A percentile compares a stretch with the other conserved stretches of the same genome.
These are phyloP conservation scores for Atta cephalotes DNA, from an alignment of 1,140 invertebrate species.

Conservation along the genomic window DNA sequence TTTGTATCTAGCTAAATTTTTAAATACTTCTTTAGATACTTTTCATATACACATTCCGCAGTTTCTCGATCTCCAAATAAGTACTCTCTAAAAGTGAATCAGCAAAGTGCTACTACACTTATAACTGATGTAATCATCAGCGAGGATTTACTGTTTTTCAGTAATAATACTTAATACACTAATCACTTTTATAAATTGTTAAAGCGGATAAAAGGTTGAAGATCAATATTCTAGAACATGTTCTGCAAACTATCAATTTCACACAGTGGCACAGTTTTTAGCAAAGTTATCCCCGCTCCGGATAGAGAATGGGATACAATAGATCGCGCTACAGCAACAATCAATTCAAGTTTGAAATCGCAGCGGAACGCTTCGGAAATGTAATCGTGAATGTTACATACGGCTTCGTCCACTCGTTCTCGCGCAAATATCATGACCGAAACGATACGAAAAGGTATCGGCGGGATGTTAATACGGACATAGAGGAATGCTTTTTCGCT, in stretches of 20 bases:
- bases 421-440: slow-evolving; percentile 27
- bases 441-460: slow-evolving; percentile 9
- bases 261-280: slow-evolving; percentile 50
- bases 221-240: slow-evolving; percentile 2
- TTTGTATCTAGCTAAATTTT: too few species aligned
- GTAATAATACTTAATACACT: too few species aligned
- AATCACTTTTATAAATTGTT: too few species aligned
- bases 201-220: neutral
- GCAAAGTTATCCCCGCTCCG: neutral
- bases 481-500: slow-evolving; percentile 45
- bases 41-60: too few species aligned
- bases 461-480: neutral
- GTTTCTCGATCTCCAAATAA: too few species aligned
- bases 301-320: slow-evolving; percentile 41
- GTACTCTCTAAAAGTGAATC: too few species aligned
- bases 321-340: slow-evolving; percentile 53
- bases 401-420: slow-evolving; percentile 12
- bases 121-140: too few species aligned
- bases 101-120: too few species aligned
- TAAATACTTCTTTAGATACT: too few species aligned
- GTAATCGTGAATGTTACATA: slow-evolving; percentile 50
- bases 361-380: slow-evolving; percentile 7
- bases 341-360: slow-evolving; percentile 58
- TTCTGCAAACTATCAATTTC: slow-evolving; percentile 48
- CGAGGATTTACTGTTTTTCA: too few species aligned